Percentiles rank a stretch among this genome's conserved stretches.
Evolutionary conservation across 2,113 vertebrate species (phyloP).

Genomic region (Indri indri): DNA sequence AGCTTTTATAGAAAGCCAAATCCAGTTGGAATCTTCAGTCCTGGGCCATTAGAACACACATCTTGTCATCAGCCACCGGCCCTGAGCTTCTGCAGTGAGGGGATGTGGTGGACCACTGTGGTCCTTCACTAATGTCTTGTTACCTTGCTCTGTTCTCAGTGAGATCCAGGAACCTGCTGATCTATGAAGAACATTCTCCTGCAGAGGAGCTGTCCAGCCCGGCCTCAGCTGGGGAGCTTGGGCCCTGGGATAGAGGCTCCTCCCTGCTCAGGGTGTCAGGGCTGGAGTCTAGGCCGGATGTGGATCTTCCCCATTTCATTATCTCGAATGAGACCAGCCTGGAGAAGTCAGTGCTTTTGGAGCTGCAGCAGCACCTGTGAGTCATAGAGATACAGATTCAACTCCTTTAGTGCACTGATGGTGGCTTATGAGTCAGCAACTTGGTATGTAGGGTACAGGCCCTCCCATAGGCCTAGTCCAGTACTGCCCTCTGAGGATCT

Average conservation of each 20-base stretch:
- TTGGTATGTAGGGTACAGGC: rapidly evolving
- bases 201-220: constrained; percentile 88
- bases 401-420: rapidly evolving
- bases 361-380: constrained; percentile 89
- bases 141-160: constrained; percentile 83
- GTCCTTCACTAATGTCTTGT: constrained; percentile 11
- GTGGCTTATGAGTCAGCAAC: background rate
- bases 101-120: background rate
- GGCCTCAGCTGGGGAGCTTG: constrained; percentile 87
- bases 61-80: background rate
- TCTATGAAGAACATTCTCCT: constrained; percentile 88
- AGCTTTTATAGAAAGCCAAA: background rate
- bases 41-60: background rate
- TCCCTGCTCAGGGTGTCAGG: constrained; percentile 85
- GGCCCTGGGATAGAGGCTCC: constrained; percentile 86
- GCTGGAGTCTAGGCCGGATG: constrained; percentile 80
- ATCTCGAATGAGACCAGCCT: constrained; percentile 89
- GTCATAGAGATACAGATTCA: background rate
- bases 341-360: constrained; percentile 89
- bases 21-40: background rate
- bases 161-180: constrained; percentile 94
- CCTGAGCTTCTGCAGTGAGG: background rate
- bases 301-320: constrained; percentile 85
- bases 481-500: background rate
- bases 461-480: background rate